Evolutionary conservation across 2,888 invertebrate genomes (phyloP).

Genomic region (Malthinus flaveolus): DNA sequence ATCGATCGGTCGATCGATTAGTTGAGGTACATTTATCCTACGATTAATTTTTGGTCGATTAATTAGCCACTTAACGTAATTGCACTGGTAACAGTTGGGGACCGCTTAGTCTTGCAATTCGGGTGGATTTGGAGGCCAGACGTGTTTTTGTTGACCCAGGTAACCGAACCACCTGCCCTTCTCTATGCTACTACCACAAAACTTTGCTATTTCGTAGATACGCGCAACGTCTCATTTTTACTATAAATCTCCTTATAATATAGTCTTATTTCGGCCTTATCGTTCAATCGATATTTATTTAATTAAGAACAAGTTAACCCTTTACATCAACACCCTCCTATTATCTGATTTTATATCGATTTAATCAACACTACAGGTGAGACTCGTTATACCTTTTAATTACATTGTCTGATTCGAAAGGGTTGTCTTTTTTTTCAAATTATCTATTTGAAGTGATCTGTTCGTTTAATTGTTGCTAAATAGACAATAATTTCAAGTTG

Average conservation of each 20-base stretch:
- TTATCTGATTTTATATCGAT: not conserved
- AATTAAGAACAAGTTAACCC: not conserved
- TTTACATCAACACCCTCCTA: not conserved
- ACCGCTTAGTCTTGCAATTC: slow-evolving; percentile 34
- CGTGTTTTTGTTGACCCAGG: slow-evolving; percentile 37
- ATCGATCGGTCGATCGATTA: too few species aligned
- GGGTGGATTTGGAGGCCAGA: slow-evolving; percentile 37
- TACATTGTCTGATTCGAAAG: too few species aligned
- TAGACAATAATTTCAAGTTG: too few species aligned
- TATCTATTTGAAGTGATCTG: too few species aligned
- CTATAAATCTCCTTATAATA: slow-evolving; percentile 10
- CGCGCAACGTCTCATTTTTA: slow-evolving; percentile 11
- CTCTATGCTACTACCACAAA: slow-evolving; percentile 25
- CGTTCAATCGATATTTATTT: not conserved
- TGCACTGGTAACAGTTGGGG: slow-evolving; percentile 31
- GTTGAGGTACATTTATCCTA: not conserved
- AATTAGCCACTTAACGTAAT: slow-evolving; percentile 22
- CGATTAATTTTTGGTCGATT: not conserved
- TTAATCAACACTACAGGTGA: too few species aligned
- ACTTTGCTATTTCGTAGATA: slow-evolving; percentile 33
- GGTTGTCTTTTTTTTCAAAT: too few species aligned
- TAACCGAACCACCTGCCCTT: slow-evolving; percentile 34
- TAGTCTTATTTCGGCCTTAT: not conserved
- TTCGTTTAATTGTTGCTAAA: too few species aligned
- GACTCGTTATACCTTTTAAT: too few species aligned